Conservation (phyloP, 2,888 invertebrate genomes). For the Leptopterna dolabrata region DNA sequence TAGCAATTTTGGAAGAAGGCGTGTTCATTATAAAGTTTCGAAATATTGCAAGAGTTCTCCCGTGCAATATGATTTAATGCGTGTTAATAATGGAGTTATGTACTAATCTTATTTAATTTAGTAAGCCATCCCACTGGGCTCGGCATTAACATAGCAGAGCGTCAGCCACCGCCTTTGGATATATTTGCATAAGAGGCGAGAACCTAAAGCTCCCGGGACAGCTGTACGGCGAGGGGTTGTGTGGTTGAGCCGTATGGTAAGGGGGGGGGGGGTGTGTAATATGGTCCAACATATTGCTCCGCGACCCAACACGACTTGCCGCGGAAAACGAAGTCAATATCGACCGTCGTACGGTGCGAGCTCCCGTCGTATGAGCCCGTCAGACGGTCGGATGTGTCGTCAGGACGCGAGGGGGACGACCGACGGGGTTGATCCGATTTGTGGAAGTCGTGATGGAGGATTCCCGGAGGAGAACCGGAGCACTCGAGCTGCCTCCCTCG, state of each 20-base stretch:
- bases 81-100: background rate
- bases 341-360: background rate
- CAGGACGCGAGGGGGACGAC: no score
- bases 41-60: no score
- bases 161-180: background rate
- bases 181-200: background rate
- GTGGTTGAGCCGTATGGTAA: background rate
- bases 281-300: background rate
- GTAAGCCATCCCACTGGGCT: background rate
- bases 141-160: background rate
- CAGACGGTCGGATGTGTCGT: no score
- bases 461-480: no score
- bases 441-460: no score
- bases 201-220: background rate
- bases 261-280: background rate
- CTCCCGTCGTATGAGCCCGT: no score
- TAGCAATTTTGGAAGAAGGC: no score
- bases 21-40: no score
- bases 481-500: no score
- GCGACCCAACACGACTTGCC: background rate
- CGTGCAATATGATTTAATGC: background rate
- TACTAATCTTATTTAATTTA: background rate
- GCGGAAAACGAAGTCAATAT: background rate
- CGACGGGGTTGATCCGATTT: no score
- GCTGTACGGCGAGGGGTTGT: background rate